A percentile compares a stretch with the other conserved stretches of the same genome.
Conservation (phyloP, 1,140 invertebrate species). For the Mylabris phalerata region DNA sequence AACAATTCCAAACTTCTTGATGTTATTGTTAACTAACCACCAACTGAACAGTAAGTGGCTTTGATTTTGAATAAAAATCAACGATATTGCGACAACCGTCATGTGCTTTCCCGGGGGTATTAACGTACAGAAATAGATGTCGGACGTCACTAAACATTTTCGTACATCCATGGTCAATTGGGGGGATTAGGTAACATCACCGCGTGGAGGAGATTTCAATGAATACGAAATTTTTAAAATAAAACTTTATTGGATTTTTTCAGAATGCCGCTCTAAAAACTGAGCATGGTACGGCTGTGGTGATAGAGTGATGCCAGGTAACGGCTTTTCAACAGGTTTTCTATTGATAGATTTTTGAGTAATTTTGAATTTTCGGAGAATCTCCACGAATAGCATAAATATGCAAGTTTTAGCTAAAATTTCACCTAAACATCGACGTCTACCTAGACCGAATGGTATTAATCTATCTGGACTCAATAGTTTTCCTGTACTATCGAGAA, state of each 20-base stretch:
- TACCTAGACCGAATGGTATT: conserved; percentile 67
- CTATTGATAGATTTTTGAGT: conserved; percentile 33
- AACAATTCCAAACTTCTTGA: background rate
- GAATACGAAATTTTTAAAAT: too few species aligned
- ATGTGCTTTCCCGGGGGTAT: conserved; percentile 14
- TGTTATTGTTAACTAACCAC: conserved; percentile 5
- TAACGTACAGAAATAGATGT: background rate
- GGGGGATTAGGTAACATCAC: too few species aligned
- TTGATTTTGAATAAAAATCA: conserved; percentile 4
- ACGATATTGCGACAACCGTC: conserved; percentile 2
- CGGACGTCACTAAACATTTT: background rate
- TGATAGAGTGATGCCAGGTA: conserved; percentile 48
- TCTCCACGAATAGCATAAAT: conserved; percentile 49
- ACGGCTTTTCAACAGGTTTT: conserved; percentile 37
- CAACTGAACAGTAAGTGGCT: conserved; percentile 10
- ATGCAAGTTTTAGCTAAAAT: conserved; percentile 45
- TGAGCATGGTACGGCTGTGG: conserved; percentile 44
- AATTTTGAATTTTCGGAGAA: conserved; percentile 50
- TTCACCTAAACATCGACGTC: conserved; percentile 57
- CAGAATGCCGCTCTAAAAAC: conserved; percentile 21
- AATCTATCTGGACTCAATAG: conserved; percentile 49
- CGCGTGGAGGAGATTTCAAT: too few species aligned
- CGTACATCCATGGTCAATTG: too few species aligned
- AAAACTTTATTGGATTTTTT: background rate
- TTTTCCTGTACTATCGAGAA: conserved; percentile 54